Evolutionary conservation across 2,888 invertebrate species (phyloP).

Genomic region (Globia sparganii): DNA sequence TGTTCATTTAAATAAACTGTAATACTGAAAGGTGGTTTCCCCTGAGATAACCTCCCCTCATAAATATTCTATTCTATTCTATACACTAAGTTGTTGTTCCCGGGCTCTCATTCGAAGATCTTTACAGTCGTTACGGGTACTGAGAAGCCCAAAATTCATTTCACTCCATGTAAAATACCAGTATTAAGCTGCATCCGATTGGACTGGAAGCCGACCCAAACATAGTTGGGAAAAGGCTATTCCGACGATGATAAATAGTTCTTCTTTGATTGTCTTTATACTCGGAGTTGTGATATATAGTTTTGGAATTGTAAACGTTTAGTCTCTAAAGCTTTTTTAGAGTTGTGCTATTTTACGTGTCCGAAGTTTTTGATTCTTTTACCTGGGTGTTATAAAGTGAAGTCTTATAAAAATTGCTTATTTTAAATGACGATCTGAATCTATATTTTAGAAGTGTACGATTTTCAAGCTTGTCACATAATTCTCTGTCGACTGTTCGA

Average conservation of each 20-base stretch:
- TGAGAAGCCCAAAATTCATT: too few relatives aligned
- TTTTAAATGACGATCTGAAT: neutral
- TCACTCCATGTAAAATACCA: too few relatives aligned
- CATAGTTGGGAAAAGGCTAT: neutral
- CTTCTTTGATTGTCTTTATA: conserved; percentile 12
- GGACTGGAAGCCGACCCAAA: too few relatives aligned
- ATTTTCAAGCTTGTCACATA: neutral
- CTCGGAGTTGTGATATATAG: conserved; percentile 4
- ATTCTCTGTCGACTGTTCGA: neutral
- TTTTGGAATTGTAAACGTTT: conserved; percentile 8
- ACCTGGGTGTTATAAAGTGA: neutral
- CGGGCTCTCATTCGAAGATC: neutral
- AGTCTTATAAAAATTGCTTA: neutral
- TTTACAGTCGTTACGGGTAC: neutral
- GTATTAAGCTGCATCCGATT: neutral
- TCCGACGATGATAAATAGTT: neutral
- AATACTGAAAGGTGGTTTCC: too few relatives aligned
- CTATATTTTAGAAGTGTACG: neutral
- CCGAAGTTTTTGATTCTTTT: neutral
- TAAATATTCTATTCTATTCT: too few relatives aligned
- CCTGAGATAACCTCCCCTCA: too few relatives aligned
- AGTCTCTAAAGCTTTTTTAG: conserved; percentile 13
- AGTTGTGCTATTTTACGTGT: conserved; percentile 1
- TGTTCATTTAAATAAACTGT: too few relatives aligned
- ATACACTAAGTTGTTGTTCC: too few relatives aligned